phyloP scores from a whole-genome alignment of 2,113 vertebrate species.

The Dendropsophus ebraccatus region DNA sequence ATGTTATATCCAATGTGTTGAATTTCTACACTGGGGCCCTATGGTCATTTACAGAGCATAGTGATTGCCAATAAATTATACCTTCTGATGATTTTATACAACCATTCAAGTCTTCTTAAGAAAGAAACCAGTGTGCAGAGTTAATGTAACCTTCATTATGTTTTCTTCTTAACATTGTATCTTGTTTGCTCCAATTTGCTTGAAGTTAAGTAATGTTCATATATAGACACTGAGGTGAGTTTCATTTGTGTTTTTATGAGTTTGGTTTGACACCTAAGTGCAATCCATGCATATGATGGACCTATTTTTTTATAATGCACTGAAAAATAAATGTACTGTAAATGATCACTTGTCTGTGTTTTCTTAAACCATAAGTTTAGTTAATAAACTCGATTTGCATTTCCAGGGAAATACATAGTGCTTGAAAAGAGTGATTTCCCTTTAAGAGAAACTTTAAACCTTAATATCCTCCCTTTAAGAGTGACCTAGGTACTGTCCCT shows the following conservation, averaged over 20 bases:
- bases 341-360: conserved; percentile 31
- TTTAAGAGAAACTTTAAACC: too few relatives aligned
- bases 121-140: conserved; percentile 64
- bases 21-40: conserved; percentile 10
- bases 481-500: too few relatives aligned
- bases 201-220: conserved; percentile 68
- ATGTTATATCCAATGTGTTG: background rate
- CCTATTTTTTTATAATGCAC: conserved; percentile 74
- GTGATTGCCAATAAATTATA: background rate
- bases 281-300: conserved; percentile 72
- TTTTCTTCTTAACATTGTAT: conserved; percentile 29
- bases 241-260: conserved; percentile 62
- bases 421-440: too few relatives aligned
- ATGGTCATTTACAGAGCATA: background rate
- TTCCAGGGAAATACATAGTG: too few relatives aligned
- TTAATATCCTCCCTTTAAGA: too few relatives aligned
- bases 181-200: conserved; percentile 65
- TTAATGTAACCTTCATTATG: conserved; percentile 62
- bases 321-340: conserved; percentile 77
- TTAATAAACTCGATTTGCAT: too few relatives aligned
- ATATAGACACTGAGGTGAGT: conserved; percentile 72
- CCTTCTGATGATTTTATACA: background rate
- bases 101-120: conserved; percentile 26
- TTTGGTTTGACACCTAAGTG: conserved; percentile 70
- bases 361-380: background rate